Evolutionary conservation across 2,113 vertebrate species (phyloP).

Genomic region (Origma solitaria): DNA sequence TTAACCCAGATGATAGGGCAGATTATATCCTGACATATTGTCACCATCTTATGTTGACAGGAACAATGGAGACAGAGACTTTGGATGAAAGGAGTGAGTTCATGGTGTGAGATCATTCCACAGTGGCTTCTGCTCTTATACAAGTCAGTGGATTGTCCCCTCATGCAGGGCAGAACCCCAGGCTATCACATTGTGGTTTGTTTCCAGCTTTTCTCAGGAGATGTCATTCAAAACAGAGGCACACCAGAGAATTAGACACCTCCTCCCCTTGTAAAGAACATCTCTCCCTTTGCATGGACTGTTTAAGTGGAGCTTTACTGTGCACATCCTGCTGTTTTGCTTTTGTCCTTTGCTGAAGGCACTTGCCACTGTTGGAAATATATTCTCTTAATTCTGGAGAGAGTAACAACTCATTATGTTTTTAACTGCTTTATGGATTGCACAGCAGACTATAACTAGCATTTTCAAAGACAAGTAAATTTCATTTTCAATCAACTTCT

Average conservation of each 20-base stretch:
- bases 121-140: accelerated
- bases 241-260: not conserved
- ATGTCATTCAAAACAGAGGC: not conserved
- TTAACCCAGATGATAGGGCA: not conserved
- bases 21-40: not conserved
- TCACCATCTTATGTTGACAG: not conserved
- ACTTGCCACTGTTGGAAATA: not conserved
- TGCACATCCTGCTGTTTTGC: not conserved
- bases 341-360: not conserved
- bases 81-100: not conserved
- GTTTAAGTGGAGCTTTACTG: not conserved
- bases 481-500: conserved; percentile 74
- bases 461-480: conserved; percentile 57
- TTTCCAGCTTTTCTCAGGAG: not conserved
- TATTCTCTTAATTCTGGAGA: conserved; percentile 1
- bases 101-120: not conserved
- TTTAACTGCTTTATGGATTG: conserved; percentile 45
- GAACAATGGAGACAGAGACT: not conserved
- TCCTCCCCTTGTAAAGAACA: not conserved
- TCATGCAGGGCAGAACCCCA: not conserved
- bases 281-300: not conserved
- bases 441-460: not conserved
- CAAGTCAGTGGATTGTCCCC: not conserved
- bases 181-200: accelerated
- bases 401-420: not conserved